Evolutionary conservation across 2,888 invertebrate genomes (phyloP).

Genomic region (Notodonta ziczac): DNA sequence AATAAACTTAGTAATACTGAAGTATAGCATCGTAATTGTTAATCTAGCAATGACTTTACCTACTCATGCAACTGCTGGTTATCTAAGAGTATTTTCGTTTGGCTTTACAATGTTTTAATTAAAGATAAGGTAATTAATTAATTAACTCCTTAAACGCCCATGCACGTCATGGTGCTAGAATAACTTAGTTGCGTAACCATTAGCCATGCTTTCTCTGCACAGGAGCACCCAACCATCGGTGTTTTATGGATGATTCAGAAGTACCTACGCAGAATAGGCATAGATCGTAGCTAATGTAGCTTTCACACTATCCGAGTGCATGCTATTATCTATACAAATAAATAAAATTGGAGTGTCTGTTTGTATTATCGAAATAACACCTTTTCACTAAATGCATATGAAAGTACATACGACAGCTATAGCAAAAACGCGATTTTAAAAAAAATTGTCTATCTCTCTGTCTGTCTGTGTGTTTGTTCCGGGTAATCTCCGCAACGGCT

Average conservation of each 20-base stretch:
- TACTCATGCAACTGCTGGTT: background rate
- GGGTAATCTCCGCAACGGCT: too few species aligned
- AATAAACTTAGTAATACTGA: too few species aligned
- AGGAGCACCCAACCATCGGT: constrained; percentile 4
- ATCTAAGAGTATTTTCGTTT: background rate
- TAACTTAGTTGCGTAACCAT: constrained; percentile 25
- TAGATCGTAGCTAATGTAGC: background rate
- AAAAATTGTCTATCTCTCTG: too few species aligned
- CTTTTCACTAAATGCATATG: too few species aligned
- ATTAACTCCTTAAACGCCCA: constrained; percentile 29
- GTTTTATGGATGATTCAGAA: background rate
- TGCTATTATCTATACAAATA: too few species aligned
- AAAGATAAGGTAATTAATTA: background rate
- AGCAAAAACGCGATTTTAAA: too few species aligned
- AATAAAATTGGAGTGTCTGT: too few species aligned
- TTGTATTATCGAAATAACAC: too few species aligned
- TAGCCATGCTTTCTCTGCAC: constrained; percentile 37
- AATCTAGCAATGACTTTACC: too few species aligned
- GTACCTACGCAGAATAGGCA: background rate
- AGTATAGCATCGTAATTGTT: too few species aligned
- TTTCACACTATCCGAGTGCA: background rate
- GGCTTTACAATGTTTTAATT: background rate
- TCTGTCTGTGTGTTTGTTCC: too few species aligned
- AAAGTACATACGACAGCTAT: too few species aligned
- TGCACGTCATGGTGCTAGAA: constrained; percentile 23